A percentile compares a stretch with the other conserved stretches of the same genome.
Evolutionary conservation across 2,888 invertebrate species (phyloP).

Genomic region (Drosophila anomelani): DNA sequence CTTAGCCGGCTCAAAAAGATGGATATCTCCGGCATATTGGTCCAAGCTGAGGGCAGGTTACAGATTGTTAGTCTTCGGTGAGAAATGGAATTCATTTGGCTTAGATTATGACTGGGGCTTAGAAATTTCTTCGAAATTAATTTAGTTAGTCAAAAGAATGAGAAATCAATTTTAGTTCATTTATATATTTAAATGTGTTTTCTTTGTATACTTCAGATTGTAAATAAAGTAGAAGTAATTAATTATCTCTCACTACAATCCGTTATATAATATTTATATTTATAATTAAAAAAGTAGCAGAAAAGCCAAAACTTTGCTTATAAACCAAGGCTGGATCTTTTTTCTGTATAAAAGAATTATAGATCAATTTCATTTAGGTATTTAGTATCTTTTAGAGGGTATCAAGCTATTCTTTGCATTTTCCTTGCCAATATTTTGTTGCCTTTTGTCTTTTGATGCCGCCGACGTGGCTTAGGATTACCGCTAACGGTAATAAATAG

Average conservation of each 20-base stretch:
- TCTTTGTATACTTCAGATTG: too few relatives aligned
- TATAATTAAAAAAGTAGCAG: too few relatives aligned
- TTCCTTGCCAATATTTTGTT: slow-evolving; percentile 1
- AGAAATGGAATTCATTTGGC: slow-evolving; percentile 31
- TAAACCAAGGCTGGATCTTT: too few relatives aligned
- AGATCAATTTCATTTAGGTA: too few relatives aligned
- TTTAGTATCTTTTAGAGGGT: slow-evolving; percentile 1
- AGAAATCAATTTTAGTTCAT: neutral
- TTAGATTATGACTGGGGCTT: neutral
- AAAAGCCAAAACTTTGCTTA: too few relatives aligned
- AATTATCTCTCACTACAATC: neutral
- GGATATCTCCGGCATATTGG: slow-evolving; percentile 51
- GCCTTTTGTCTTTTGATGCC: slow-evolving; percentile 61
- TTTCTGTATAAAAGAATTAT: too few relatives aligned
- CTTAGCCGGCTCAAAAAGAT: slow-evolving; percentile 36
- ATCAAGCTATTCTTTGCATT: neutral
- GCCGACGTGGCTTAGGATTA: slow-evolving; percentile 71
- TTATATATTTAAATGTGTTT: neutral
- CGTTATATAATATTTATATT: too few relatives aligned
- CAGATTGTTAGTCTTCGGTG: slow-evolving; percentile 29
- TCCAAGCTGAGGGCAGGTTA: slow-evolving; percentile 13
- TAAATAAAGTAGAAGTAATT: neutral
- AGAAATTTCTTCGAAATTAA: neutral
- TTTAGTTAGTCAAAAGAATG: neutral
- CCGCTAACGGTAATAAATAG: slow-evolving; percentile 78